A percentile compares a stretch with the other conserved stretches of the same genome.
These are phyloP conservation scores for Platysteira castanea DNA, from an alignment of 2,113 vertebrate species.

Conservation along the genomic window DNA sequence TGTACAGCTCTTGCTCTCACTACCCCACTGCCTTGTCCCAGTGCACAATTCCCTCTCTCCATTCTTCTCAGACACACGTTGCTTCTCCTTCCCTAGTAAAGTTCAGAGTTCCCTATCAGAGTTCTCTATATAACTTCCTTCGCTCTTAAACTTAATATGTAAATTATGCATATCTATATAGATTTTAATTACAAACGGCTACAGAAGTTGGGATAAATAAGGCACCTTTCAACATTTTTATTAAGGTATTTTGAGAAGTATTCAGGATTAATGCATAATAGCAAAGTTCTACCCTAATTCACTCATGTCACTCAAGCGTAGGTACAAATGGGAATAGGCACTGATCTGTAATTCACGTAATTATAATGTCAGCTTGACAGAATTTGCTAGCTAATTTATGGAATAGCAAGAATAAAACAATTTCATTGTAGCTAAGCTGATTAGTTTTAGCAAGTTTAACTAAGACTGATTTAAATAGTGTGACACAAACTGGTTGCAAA, in stretches of 20 bases:
- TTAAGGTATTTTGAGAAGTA: neutral
- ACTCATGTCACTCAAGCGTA: neutral
- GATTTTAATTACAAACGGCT: neutral
- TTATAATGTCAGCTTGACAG: neutral
- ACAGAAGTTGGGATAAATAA: neutral
- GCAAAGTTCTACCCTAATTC: neutral
- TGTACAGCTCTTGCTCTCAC: neutral
- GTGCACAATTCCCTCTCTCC: fast-evolving
- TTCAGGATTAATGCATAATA: neutral
- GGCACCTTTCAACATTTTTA: neutral
- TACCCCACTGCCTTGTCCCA: neutral
- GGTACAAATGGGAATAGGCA: neutral
- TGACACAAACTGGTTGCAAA: neutral
- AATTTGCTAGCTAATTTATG: neutral
- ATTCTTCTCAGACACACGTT: fast-evolving
- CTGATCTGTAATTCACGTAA: neutral
- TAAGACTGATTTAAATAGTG: neutral
- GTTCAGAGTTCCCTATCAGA: too few species aligned
- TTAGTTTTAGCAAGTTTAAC: neutral
- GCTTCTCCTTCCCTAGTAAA: neutral
- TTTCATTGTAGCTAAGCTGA: neutral
- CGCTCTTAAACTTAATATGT: neutral
- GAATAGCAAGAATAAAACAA: neutral
- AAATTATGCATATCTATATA: neutral
- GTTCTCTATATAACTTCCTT: neutral